Evolutionary conservation across 2,797 vertebrate genomes (phyloP).

Genomic region (Naso thynnoides): DNA sequence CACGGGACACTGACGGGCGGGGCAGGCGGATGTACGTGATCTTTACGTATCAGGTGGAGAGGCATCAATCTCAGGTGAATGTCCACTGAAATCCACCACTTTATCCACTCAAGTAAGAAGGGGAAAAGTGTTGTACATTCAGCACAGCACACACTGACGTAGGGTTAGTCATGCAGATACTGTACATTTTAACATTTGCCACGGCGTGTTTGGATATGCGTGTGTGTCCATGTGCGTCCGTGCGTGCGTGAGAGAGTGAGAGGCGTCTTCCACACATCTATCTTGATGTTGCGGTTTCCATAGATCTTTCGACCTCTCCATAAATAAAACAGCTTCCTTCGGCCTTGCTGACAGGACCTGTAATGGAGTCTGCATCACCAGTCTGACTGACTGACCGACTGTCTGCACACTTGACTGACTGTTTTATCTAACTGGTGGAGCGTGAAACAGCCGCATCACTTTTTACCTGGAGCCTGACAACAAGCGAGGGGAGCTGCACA

Average conservation of each 20-base stretch:
- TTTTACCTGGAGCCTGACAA: constrained; percentile 52
- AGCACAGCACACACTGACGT: constrained; percentile 42
- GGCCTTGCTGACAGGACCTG: constrained; percentile 65
- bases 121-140: constrained; percentile 47
- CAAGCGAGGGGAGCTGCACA: constrained; percentile 46
- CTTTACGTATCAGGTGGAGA: constrained; percentile 75
- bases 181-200: constrained; percentile 62
- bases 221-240: constrained; percentile 30
- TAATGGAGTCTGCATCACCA: constrained; percentile 71
- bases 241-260: constrained; percentile 24
- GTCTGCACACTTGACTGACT: constrained; percentile 64
- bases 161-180: constrained; percentile 37
- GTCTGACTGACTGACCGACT: constrained; percentile 61
- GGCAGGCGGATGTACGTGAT: constrained; percentile 69
- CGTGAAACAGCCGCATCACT: constrained; percentile 55
- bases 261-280: constrained; percentile 2
- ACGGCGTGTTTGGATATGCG: constrained; percentile 43
- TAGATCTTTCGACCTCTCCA: constrained; percentile 42
- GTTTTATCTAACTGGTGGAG: constrained; percentile 64
- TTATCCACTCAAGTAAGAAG: constrained; percentile 47
- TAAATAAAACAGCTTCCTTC: constrained; percentile 65
- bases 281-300: constrained; percentile 25
- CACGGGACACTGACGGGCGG: constrained; percentile 51
- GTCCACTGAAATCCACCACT: constrained; percentile 42
- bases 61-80: constrained; percentile 78